Base-by-base conservation (phyloP, 2,797 vertebrate species). In the Labroides dimidiatus region DNA sequence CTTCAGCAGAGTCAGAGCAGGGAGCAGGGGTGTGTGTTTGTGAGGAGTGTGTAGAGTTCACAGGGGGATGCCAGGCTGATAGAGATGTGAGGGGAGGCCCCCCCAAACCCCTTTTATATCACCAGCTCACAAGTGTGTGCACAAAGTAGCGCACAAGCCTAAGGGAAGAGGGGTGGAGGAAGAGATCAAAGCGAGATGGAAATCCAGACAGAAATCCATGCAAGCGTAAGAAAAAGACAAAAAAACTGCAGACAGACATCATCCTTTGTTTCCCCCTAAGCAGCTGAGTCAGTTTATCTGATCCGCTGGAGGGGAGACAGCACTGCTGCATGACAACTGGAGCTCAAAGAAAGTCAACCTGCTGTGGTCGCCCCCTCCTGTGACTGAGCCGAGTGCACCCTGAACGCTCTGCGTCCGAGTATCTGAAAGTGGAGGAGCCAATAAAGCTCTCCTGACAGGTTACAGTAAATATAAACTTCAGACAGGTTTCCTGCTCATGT, bases 121-220 rank as follows among this genome's bases (percentile, higher is more conserved):
- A 69, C 47, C 33, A 2, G 30, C 82, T 83, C 71, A 64, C 84
- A 77, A 70, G 69, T 64, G 63, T 60, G 53, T 67, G 62, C 57
- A 58, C 71, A 77, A 83, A 85, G 69, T 75, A 76, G 80, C 71
- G 66, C 80, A 75, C 20, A 23, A 75, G 72, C 78, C 50, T n/a
- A 12, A 52, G 50, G 3, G 47, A 52, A 60, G 68, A 57, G 61
- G 64, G n/a, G 21, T n/a, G 41, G 0, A 5, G 0, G 50, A 75
- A 44, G 36, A 43, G 80, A 91, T 90, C 76, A 90, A 90, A 91
- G 89, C 11, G 6, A 76, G 70, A 82, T 62, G 66, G 79, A 84
- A 79, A 79, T 77, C 71, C 60, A 85, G 65, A 84, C 72, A 81
- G 69, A 87, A 80, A 80, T 78, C 72, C 56, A 67, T 59, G 71